Percentiles rank a stretch among this genome's conserved stretches.
Evolutionary conservation across 2,888 invertebrate genomes (phyloP).

Genomic region (Cactoblastis cactorum): DNA sequence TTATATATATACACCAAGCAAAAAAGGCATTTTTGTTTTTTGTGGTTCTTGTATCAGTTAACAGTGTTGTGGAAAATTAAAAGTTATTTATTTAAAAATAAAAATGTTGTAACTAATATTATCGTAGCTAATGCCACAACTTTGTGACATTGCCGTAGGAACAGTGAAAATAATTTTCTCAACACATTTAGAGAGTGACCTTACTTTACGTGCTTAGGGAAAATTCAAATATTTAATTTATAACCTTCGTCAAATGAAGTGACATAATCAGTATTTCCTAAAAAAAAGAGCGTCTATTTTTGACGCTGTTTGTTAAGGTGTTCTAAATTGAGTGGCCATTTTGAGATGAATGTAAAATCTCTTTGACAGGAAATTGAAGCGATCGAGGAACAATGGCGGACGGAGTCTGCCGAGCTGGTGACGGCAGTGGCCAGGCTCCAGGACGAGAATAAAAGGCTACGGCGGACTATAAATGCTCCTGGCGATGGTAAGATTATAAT

Average conservation of each 20-base stretch:
- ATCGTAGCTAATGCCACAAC: no score
- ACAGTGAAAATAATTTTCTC: no score
- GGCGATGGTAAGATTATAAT: slow-evolving; percentile 52
- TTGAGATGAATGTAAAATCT: not conserved
- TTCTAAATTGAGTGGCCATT: not conserved
- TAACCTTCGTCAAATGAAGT: not conserved
- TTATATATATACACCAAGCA: not conserved
- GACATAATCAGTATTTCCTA: not conserved
- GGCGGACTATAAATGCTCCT: slow-evolving; percentile 71
- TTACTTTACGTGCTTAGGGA: not conserved
- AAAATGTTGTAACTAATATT: no score
- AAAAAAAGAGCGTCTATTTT: slow-evolving; percentile 2
- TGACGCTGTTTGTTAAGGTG: not conserved
- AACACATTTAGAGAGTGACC: not conserved
- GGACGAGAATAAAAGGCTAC: slow-evolving; percentile 93
- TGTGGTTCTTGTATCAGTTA: no score
- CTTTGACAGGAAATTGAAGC: slow-evolving; percentile 91
- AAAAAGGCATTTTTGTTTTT: not conserved
- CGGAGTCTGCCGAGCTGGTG: slow-evolving; percentile 93
- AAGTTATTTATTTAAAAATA: no score
- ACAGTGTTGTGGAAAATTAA: no score
- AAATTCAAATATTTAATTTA: not conserved
- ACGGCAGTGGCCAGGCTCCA: slow-evolving; percentile 91
- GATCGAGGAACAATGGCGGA: slow-evolving; percentile 97
- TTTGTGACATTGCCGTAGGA: no score